A percentile compares a stretch with the other conserved stretches of the same genome.
Evolutionary conservation across 2,113 vertebrate genomes (phyloP).

Genomic region (Sander vitreus): DNA sequence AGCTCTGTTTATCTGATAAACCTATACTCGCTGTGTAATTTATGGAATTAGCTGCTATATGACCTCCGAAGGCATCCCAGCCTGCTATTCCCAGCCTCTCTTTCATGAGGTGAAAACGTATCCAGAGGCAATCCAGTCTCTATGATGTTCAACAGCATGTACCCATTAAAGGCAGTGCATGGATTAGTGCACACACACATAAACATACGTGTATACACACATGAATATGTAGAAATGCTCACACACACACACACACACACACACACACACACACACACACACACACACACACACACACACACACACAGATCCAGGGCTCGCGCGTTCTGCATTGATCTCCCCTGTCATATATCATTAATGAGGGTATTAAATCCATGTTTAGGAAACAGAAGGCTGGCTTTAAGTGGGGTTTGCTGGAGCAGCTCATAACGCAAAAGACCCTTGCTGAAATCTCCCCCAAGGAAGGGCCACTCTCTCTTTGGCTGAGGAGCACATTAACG

Average conservation of each 20-base stretch:
- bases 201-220: constrained; percentile 29
- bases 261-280: constrained; percentile 11
- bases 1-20: not conserved
- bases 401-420: constrained; percentile 88
- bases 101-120: constrained; percentile 83
- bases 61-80: constrained; percentile 43
- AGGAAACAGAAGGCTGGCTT: constrained; percentile 91
- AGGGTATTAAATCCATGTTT: constrained; percentile 99
- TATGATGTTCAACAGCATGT: constrained; percentile 95
- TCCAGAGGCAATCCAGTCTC: constrained; percentile 90
- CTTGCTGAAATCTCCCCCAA: constrained; percentile 85
- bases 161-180: constrained; percentile 90
- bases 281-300: constrained; percentile 16
- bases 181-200: constrained; percentile 75
- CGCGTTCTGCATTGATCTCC: constrained; percentile 92
- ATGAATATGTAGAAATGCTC: not conserved
- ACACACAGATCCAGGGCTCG: constrained; percentile 80
- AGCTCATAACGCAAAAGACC: constrained; percentile 85
- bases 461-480: constrained; percentile 80
- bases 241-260: constrained; percentile 32
- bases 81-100: constrained; percentile 75
- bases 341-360: constrained; percentile 99
- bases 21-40: constrained; percentile 2
- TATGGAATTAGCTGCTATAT: constrained; percentile 22
- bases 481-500: constrained; percentile 78